phyloP scores from a whole-genome alignment of 1,140 invertebrate species.

The Ptiloglossa arizonensis region DNA sequence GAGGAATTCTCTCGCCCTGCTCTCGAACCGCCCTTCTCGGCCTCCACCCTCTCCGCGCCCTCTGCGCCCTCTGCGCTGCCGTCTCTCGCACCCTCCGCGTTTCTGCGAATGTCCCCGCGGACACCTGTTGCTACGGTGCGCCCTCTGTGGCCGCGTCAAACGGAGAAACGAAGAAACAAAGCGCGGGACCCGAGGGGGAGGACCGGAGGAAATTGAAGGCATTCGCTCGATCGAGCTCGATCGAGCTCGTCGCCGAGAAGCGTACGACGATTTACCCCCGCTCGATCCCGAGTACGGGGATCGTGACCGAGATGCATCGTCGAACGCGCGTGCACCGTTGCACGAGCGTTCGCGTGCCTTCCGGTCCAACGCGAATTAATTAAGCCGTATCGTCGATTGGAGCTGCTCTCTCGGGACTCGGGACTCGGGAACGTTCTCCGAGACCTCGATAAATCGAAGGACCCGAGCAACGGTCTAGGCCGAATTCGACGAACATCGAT shows the following conservation, averaged over 20 bases:
- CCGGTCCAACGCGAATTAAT: too few relatives aligned
- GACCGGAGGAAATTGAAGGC: slow-evolving; percentile 57
- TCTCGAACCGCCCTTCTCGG: slow-evolving; percentile 67
- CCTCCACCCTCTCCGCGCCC: slow-evolving; percentile 42
- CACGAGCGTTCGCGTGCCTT: too few relatives aligned
- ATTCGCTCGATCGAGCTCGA: slow-evolving; percentile 65
- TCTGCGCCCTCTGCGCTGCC: background rate
- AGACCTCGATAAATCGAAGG: too few relatives aligned
- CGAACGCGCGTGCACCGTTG: too few relatives aligned
- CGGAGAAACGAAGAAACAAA: slow-evolving; percentile 62
- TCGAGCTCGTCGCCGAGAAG: too few relatives aligned
- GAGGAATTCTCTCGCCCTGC: slow-evolving; percentile 71
- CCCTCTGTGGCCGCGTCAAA: slow-evolving; percentile 57
- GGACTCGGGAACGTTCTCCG: too few relatives aligned
- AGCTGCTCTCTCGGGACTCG: too few relatives aligned
- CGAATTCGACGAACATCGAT: too few relatives aligned
- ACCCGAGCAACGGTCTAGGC: too few relatives aligned
- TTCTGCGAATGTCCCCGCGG: slow-evolving; percentile 82
- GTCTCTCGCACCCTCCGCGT: slow-evolving; percentile 74
- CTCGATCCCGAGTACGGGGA: slow-evolving; percentile 8
- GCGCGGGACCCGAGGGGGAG: background rate
- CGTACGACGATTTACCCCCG: slow-evolving; percentile 30
- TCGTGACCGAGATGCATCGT: too few relatives aligned
- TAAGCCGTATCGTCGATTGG: too few relatives aligned
- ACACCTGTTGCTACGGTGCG: slow-evolving; percentile 78